Base-by-base conservation (phyloP, 1,140 invertebrate species). In the Bombus waltoni region DNA sequence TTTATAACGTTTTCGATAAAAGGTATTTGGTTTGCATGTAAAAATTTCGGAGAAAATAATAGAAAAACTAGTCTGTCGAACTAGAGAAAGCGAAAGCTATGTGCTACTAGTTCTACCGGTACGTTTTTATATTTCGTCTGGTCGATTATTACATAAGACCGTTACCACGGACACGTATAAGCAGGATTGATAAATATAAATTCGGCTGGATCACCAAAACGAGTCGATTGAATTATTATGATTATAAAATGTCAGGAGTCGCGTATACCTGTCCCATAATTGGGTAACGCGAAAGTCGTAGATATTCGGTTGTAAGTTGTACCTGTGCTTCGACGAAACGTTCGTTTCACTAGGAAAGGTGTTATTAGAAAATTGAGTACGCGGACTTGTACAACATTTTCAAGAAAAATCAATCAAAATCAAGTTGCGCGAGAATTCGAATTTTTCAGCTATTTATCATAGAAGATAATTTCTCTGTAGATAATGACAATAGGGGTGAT, bases 231-330 rank as follows among this genome's bases (percentile, higher is more conserved):
- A 57, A 74, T 53, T 57, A 66, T 57, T 35, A 22, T 53, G 47
- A 53, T 53, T 22, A 22, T 53, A 53, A 85, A 85, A 85, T 85
- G 78, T 74, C 83, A 85, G 28, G 44, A 42, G 44, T 73, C 71
- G 35, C 5, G 28, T 81, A 65, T 59, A 74, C 71, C 57, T 81
- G 57, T 81, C 35, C 28, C 8, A 71, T 40, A 81, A 81, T 81
- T 85, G 72, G 71, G 71, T 80, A 85, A 85, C 44, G 59, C 25
- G 78, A 81, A 81, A 85, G 76, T 22, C 35, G 53, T 3, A n/a
- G 68, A 79, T 18, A 79, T 38, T 35, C 38, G 8, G 22, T 4
- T 10, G 70, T 13, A 32, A 66, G 11, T 8, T 15, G 59, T 13
- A 32, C 42, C n/a, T 28, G 57, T 32, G 32, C 35, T 2, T 13